These are phyloP conservation scores for Casuarius casuarius DNA, from an alignment of 2,113 vertebrate species.

Conservation along the genomic window DNA sequence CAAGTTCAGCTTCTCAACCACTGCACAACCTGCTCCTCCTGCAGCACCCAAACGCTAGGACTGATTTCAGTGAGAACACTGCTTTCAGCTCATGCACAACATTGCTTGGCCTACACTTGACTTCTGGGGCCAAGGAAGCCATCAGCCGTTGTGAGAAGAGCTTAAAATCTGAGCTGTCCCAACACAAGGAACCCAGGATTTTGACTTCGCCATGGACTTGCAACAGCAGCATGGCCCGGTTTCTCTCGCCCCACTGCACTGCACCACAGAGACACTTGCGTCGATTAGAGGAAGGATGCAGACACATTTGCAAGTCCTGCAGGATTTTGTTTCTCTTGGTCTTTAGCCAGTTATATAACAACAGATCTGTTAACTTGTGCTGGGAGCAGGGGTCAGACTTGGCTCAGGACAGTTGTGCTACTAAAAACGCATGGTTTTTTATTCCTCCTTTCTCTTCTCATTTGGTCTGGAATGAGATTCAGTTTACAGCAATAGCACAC, in stretches of 20 bases:
- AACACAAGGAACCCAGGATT: neutral
- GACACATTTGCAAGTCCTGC: too few species aligned
- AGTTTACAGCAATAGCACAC: neutral
- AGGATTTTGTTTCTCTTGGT: neutral
- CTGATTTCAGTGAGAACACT: neutral
- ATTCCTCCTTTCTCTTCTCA: neutral
- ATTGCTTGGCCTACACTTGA: neutral
- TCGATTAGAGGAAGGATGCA: rapidly evolving
- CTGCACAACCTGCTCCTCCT: neutral
- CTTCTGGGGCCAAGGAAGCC: neutral
- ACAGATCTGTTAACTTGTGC: neutral
- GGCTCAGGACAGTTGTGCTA: neutral
- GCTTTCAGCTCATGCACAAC: neutral
- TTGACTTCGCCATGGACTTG: neutral
- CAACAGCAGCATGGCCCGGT: neutral
- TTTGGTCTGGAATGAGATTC: neutral
- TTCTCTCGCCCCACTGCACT: rapidly evolving
- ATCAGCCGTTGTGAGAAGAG: neutral
- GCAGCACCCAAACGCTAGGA: too few species aligned
- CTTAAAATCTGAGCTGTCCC: neutral
- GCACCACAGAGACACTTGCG: neutral
- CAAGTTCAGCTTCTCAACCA: neutral
- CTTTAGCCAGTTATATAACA: neutral
- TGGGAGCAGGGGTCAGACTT: neutral
- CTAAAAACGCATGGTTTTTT: neutral